Evolutionary conservation across 2,888 invertebrate genomes (phyloP), one percentile per base, ranked within the genome.

Genomic region (Strigamia transsilvanica): DNA sequence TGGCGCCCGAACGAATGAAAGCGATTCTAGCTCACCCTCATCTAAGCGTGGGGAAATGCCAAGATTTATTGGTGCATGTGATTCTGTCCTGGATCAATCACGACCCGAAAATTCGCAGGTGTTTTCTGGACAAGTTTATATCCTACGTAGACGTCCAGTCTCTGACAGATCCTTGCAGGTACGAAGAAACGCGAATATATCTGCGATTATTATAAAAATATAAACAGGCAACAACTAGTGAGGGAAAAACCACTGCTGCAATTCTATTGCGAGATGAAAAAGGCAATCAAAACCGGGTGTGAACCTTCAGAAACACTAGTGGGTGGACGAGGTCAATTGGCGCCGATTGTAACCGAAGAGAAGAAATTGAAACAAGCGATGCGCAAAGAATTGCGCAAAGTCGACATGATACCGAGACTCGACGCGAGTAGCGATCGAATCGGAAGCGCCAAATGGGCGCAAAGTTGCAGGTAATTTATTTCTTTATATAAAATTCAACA

Each of bases 1-100:
- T 66, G 12, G 66, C 27, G 9, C 66, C 66, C 4, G 66, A 66
- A 66, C 66, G 66, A 2, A 66, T 66, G 66, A 66, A 66, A 27
- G 66, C 66, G 10, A 66, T 66, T 27, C 15, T 66, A 27, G 66
- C 66, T 13, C 66, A 66, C 12, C 66, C 66, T 12, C 23, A 66
- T 27, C 32, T 66, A 66, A 66, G 66, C 13, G 66, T 66, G 23
- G 66, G 66, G 2, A 66, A 66, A 32, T 66, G 66, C 27, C 66
- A 66, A 66, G 66, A 66, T 27, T 66, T 66, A 66, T 27, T 66
- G 32, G 66, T 66, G 23, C 66, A 66, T 15, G 66, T 66, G 27
- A 66, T 66, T 66, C 23, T 66, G 10, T 66, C 66, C 32, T 66
- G 66, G 66, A 66, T 66, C 27, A 66, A 66, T 66, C 66, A 66